Percentiles rank a stretch among this genome's conserved stretches.
phyloP scores from a whole-genome alignment of 2,797 vertebrate species.

The Poeciliopsis presidionis region DNA sequence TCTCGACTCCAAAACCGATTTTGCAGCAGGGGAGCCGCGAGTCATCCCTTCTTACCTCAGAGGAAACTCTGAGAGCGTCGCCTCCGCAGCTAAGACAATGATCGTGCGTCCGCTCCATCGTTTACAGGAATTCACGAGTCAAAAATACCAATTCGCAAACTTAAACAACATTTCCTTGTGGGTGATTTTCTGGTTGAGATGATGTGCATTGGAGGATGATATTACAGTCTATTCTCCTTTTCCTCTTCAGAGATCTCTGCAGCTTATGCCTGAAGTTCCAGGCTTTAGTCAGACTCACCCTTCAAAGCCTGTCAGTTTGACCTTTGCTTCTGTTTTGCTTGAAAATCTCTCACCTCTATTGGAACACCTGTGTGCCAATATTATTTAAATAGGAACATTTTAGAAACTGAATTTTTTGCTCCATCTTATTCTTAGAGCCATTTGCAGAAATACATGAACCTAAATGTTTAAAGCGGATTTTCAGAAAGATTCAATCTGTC shows the following conservation, averaged over 20 bases:
- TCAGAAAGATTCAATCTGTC: too few species aligned
- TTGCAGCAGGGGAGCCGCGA: constrained; percentile 23
- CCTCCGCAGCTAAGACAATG: constrained; percentile 24
- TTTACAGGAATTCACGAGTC: constrained; percentile 46
- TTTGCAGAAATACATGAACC: too few species aligned
- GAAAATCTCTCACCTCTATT: neutral
- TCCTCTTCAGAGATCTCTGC: constrained; percentile 29
- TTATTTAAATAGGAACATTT: neutral
- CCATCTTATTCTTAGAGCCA: too few species aligned
- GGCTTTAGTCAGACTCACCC: constrained; percentile 15
- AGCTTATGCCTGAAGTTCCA: constrained; percentile 21
- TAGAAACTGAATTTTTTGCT: too few species aligned
- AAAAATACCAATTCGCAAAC: constrained; percentile 46
- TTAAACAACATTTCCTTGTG: constrained; percentile 27
- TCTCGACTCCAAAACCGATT: constrained; percentile 45
- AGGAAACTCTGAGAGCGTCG: constrained; percentile 14
- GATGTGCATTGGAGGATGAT: constrained; percentile 16
- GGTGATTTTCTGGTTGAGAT: constrained; percentile 31
- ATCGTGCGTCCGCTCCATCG: constrained; percentile 24
- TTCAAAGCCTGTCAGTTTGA: neutral
- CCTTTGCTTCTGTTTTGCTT: neutral
- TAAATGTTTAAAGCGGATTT: too few species aligned
- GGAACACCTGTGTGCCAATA: neutral
- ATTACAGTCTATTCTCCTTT: constrained; percentile 12
- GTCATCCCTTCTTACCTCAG: constrained; percentile 20